Conservation (phyloP, 2,888 invertebrate species). For the Orchesella flavescens region DNA sequence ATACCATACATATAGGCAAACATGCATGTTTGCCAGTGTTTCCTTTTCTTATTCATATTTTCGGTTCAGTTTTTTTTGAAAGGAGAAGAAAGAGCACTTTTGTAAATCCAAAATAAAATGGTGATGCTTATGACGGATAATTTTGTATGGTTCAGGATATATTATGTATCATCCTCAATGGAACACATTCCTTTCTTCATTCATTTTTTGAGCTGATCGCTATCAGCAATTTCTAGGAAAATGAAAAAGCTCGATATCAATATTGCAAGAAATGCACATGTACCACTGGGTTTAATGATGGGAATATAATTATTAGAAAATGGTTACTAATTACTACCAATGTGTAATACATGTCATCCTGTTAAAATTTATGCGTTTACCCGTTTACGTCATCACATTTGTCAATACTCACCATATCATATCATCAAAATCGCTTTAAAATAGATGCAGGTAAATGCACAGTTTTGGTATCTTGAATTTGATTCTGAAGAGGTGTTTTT, state of each 20-base stretch:
- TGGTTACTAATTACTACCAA: background rate
- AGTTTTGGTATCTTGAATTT: background rate
- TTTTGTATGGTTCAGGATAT: background rate
- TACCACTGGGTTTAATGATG: no score
- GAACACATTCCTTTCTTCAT: background rate
- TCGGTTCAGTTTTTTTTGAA: background rate
- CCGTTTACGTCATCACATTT: background rate
- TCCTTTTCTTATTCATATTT: background rate
- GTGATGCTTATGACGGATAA: background rate
- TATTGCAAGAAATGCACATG: no score
- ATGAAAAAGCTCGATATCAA: background rate
- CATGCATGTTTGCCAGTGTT: background rate
- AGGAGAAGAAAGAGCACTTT: slow-evolving; percentile 39
- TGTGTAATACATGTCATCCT: background rate
- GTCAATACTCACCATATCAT: background rate
- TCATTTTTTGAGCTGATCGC: background rate
- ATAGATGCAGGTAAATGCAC: background rate
- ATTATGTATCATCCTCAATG: background rate
- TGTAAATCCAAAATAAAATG: slow-evolving; percentile 17
- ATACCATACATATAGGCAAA: no score
- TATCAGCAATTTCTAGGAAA: background rate
- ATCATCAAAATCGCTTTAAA: background rate
- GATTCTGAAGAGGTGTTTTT: background rate
- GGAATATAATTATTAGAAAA: no score
- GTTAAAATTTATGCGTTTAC: background rate